Percentiles rank a stretch among this genome's conserved stretches.
These are phyloP conservation scores for Meloidogyne floridensis DNA, from an alignment of 1,140 invertebrate genomes.

Conservation along the genomic window DNA sequence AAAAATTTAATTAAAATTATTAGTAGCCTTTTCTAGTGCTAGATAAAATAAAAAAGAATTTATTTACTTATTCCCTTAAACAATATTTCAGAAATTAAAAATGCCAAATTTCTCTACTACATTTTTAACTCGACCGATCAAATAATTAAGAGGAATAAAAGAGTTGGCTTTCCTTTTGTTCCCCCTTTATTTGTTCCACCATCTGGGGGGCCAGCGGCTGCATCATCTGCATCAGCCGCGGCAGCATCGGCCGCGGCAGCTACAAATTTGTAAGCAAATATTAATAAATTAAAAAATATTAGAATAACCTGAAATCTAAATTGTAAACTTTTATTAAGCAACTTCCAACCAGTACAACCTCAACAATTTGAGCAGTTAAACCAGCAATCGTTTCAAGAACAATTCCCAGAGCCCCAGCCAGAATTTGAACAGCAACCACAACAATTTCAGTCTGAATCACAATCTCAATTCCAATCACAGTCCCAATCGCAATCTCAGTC, in stretches of 20 bases:
- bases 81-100: too few species aligned
- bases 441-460: not conserved
- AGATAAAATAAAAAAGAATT: too few species aligned
- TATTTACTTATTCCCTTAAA: too few species aligned
- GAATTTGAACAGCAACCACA: not conserved
- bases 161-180: not conserved
- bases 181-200: not conserved
- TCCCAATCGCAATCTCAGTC: not conserved
- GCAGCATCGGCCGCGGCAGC: too few species aligned
- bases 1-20: too few species aligned
- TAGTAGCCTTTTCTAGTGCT: too few species aligned
- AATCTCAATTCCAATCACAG: not conserved
- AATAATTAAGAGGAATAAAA: not conserved
- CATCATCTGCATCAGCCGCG: not conserved
- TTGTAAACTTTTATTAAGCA: not conserved
- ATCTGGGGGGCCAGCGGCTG: not conserved
- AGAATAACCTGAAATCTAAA: too few species aligned
- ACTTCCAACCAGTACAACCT: not conserved
- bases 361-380: conserved; percentile 4
- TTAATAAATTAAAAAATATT: too few species aligned
- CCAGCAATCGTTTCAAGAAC: not conserved
- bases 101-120: too few species aligned
- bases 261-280: too few species aligned
- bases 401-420: not conserved
- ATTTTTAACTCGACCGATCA: too few species aligned